Percentiles rank a stretch among this genome's conserved stretches.
Conservation (phyloP, 2,113 vertebrate species). For the Chaetodon trifascialis region DNA sequence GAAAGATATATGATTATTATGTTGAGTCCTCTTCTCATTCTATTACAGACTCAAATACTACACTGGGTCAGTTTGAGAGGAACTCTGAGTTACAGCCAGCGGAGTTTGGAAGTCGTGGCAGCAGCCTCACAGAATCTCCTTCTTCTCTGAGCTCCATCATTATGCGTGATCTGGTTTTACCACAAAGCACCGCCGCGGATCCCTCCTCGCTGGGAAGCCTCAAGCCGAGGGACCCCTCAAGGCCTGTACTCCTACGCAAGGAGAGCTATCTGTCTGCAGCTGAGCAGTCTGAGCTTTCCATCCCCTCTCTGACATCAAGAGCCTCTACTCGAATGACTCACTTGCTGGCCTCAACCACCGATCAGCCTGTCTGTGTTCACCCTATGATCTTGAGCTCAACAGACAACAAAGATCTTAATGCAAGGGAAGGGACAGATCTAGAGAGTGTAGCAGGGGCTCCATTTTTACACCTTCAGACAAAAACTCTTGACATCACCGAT, state of each 20-base stretch:
- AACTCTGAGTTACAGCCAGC: conserved; percentile 51
- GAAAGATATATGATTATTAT: conserved; percentile 92
- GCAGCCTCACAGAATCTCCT: conserved; percentile 54
- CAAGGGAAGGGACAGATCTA: conserved; percentile 16
- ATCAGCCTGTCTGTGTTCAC: conserved; percentile 36
- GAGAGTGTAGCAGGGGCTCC: conserved; percentile 68
- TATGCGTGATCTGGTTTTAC: conserved; percentile 75
- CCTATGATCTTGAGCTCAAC: conserved; percentile 17
- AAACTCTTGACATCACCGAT: conserved; percentile 56
- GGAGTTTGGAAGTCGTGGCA: conserved; percentile 47
- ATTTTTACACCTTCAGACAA: conserved; percentile 70
- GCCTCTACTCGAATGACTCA: not conserved
- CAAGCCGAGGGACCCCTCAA: conserved; percentile 41
- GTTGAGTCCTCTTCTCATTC: conserved; percentile 87
- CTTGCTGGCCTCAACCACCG: not conserved
- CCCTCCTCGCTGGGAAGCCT: conserved; percentile 21
- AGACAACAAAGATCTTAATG: conserved; percentile 32
- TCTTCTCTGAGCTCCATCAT: conserved; percentile 70
- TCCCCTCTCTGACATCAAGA: conserved; percentile 60
- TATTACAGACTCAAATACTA: conserved; percentile 52
- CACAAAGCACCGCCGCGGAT: conserved; percentile 46
- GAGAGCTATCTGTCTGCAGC: conserved; percentile 85
- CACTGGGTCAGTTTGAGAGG: conserved; percentile 48
- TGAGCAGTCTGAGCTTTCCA: conserved; percentile 81
- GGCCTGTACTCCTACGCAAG: conserved; percentile 78